Conservation (phyloP, 2,113 vertebrate species). For the Ptilonorhynchus violaceus region DNA sequence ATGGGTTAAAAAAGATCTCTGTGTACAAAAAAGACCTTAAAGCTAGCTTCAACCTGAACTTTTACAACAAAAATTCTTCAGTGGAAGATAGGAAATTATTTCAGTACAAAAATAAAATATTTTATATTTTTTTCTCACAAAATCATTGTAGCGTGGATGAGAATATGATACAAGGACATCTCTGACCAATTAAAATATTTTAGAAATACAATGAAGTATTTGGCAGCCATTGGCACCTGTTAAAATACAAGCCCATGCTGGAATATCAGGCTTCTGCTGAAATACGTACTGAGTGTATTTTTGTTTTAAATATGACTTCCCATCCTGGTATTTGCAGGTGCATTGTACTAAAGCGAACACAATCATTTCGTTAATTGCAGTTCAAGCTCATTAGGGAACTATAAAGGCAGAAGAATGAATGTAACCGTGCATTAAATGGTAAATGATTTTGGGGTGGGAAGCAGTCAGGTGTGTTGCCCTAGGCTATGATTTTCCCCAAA, state of each 20-base stretch:
- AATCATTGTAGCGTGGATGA: background rate
- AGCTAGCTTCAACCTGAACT: fast-evolving
- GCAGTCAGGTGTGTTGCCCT: constrained; percentile 57
- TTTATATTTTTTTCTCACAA: background rate
- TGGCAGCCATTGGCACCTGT: background rate
- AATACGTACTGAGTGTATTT: background rate
- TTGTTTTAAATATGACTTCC: constrained; percentile 39
- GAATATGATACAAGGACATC: background rate
- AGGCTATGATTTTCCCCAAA: constrained; percentile 63
- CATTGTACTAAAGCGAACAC: constrained; percentile 58
- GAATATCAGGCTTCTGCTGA: constrained; percentile 32
- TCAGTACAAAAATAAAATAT: background rate
- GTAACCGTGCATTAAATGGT: constrained; percentile 67
- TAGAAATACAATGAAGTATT: background rate
- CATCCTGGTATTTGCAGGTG: constrained; percentile 65
- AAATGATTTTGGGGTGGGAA: constrained; percentile 67
- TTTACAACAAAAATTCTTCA: background rate
- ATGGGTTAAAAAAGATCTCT: background rate
- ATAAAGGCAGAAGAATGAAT: constrained; percentile 70
- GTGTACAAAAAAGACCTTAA: background rate
- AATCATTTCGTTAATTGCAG: constrained; percentile 71
- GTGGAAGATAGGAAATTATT: background rate
- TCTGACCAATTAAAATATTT: background rate
- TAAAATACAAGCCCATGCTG: constrained; percentile 22
- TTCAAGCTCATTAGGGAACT: constrained; percentile 70